phyloP scores from a whole-genome alignment of 2,888 invertebrate species.

The Diplazon laetatorius region DNA sequence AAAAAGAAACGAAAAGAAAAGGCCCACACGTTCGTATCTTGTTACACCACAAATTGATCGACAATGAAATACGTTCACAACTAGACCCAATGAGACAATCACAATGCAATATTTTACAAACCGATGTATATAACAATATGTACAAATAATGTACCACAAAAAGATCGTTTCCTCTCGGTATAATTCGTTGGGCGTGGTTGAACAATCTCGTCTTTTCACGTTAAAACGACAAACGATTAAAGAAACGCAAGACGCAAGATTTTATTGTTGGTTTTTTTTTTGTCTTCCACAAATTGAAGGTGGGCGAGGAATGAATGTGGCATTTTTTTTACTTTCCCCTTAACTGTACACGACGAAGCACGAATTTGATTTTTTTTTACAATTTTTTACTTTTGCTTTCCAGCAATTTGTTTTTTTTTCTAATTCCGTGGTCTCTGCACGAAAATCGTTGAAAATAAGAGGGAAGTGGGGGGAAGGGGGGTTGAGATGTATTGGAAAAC shows the following conservation, averaged over 20 bases:
- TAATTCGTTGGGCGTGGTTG: conserved; percentile 6
- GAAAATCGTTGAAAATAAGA: neutral
- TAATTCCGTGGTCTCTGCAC: neutral
- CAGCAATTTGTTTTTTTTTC: neutral
- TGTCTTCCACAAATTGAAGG: neutral
- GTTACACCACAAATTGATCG: conserved; percentile 77
- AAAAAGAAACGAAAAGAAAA: conserved; percentile 34
- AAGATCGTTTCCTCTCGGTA: neutral
- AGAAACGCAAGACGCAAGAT: conserved; percentile 73
- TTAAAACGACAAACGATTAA: conserved; percentile 53
- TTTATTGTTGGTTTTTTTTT: neutral
- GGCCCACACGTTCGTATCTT: conserved; percentile 70
- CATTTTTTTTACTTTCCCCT: neutral
- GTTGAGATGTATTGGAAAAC: too few relatives aligned
- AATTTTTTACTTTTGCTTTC: too few relatives aligned
- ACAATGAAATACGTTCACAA: conserved; percentile 70
- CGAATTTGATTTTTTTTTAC: neutral
- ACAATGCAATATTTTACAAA: neutral
- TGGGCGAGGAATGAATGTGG: neutral
- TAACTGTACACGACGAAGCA: neutral
- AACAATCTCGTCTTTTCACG: neutral
- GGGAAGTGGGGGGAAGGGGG: too few relatives aligned
- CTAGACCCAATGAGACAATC: conserved; percentile 5
- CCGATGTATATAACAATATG: too few relatives aligned
- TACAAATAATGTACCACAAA: conserved; percentile 62